A percentile compares a stretch with the other conserved stretches of the same genome.
phyloP scores from a whole-genome alignment of 2,797 vertebrate species.

The Telmatherina bonti region DNA sequence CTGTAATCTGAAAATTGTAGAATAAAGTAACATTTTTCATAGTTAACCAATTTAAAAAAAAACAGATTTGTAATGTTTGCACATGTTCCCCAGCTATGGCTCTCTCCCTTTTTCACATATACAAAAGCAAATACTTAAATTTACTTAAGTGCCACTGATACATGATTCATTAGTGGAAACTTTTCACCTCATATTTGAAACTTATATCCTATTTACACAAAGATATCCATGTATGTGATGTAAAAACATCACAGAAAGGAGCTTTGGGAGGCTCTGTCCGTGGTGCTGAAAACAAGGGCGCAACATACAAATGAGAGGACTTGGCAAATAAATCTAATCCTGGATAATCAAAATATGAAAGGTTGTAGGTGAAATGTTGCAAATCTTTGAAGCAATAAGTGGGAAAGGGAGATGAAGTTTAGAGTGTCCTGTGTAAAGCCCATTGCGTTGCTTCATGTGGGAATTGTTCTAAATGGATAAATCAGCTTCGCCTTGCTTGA shows the following conservation, averaged over 20 bases:
- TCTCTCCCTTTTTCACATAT: neutral
- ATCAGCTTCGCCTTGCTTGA: neutral
- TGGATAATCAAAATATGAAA: neutral
- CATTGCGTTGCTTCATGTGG: no score
- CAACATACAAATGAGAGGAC: neutral
- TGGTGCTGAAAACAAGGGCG: slow-evolving; percentile 54
- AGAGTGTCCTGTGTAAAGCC: no score
- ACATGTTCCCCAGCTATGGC: neutral
- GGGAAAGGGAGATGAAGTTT: accelerated
- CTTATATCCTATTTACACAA: no score
- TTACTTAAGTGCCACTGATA: neutral
- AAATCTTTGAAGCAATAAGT: neutral
- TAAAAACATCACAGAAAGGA: no score
- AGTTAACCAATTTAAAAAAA: neutral
- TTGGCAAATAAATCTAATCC: no score
- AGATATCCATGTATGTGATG: no score
- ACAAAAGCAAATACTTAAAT: neutral
- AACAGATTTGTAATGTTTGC: neutral
- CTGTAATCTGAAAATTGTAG: neutral
- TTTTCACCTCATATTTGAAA: neutral
- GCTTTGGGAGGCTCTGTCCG: slow-evolving; percentile 39
- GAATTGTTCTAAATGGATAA: no score
- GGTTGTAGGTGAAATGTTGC: neutral
- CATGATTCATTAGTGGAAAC: neutral
- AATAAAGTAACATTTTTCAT: neutral